Percentiles rank a stretch among this genome's conserved stretches.
Evolutionary conservation across 1,140 invertebrate genomes (phyloP).

Genomic region (Mya arenaria): DNA sequence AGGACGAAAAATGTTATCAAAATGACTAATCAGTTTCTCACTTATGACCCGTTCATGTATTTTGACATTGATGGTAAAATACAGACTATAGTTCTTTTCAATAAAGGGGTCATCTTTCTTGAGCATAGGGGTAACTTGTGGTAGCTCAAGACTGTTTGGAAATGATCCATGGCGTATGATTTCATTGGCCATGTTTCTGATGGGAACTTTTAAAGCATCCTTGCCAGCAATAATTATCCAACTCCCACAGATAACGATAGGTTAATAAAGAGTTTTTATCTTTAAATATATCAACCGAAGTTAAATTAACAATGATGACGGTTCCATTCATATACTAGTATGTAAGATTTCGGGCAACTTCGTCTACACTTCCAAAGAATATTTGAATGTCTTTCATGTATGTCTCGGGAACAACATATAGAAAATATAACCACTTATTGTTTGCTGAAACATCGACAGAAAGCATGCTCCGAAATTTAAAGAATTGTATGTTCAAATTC

Average conservation of each 20-base stretch:
- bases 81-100: too few relatives aligned
- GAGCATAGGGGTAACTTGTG: too few relatives aligned
- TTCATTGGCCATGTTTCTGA: too few relatives aligned
- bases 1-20: too few relatives aligned
- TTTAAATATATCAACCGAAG: neutral
- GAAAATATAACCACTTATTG: slow-evolving; percentile 17
- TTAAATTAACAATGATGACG: neutral
- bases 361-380: neutral
- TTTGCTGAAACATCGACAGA: neutral
- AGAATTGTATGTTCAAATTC: neutral
- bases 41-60: too few relatives aligned
- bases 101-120: too few relatives aligned
- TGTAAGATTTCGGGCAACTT: neutral
- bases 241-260: neutral
- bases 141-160: too few relatives aligned
- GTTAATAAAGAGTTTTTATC: neutral
- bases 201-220: too few relatives aligned
- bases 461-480: neutral
- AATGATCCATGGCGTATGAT: too few relatives aligned
- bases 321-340: neutral
- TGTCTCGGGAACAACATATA: neutral
- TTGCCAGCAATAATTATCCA: too few relatives aligned
- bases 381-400: neutral
- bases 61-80: too few relatives aligned
- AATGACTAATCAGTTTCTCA: too few relatives aligned